Evolutionary conservation across 2,888 invertebrate species (phyloP).

Genomic region (Rhagonycha fulva): DNA sequence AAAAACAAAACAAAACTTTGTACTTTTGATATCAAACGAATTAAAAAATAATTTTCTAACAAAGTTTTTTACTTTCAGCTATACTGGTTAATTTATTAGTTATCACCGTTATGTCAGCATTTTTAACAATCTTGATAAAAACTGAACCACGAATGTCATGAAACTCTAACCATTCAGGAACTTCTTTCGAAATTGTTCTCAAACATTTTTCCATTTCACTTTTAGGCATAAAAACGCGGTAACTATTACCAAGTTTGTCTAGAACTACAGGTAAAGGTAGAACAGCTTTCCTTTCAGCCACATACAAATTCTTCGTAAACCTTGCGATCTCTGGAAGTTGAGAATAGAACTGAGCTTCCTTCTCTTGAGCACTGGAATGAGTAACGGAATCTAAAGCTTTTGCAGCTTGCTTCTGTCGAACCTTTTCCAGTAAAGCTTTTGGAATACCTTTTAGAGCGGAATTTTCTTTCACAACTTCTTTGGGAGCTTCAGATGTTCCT

Average conservation of each 20-base stretch:
- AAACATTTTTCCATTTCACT: slow-evolving; percentile 78
- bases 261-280: slow-evolving; percentile 75
- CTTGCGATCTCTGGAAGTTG: slow-evolving; percentile 84
- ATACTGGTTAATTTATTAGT: slow-evolving; percentile 67
- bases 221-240: slow-evolving; percentile 67
- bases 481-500: slow-evolving; percentile 38
- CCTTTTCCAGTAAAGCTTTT: slow-evolving; percentile 79
- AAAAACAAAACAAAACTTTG: not conserved
- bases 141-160: slow-evolving; percentile 68
- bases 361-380: slow-evolving; percentile 71
- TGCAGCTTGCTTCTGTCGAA: slow-evolving; percentile 86
- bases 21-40: not conserved
- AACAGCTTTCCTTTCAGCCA: slow-evolving; percentile 85
- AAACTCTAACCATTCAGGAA: slow-evolving; percentile 76
- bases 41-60: not conserved
- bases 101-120: slow-evolving; percentile 71
- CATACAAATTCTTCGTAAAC: slow-evolving; percentile 82
- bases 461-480: slow-evolving; percentile 37
- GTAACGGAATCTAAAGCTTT: slow-evolving; percentile 85
- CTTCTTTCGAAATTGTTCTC: slow-evolving; percentile 70
- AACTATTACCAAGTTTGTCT: slow-evolving; percentile 80
- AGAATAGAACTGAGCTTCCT: slow-evolving; percentile 73
- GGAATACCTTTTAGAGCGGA: slow-evolving; percentile 80
- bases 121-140: slow-evolving; percentile 73
- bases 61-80: slow-evolving; percentile 60